Conservation (phyloP, 2,888 invertebrate genomes). For the Pandemis cinnamomeana region DNA sequence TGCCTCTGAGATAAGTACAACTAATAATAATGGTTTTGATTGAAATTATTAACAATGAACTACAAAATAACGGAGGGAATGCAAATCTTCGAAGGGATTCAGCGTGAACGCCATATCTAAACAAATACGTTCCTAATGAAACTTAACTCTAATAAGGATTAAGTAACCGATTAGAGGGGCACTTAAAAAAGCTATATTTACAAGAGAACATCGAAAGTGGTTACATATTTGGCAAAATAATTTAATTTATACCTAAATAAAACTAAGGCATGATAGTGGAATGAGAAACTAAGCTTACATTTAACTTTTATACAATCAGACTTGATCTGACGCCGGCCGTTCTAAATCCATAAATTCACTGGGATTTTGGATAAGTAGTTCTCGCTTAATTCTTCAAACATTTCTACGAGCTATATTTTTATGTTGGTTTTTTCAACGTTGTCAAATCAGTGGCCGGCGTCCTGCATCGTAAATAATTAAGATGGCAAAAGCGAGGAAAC, state of each 20-base stretch:
- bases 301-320: constrained; percentile 55
- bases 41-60: constrained; percentile 27
- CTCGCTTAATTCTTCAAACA: background rate
- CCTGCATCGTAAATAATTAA: constrained; percentile 35
- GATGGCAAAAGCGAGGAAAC: constrained; percentile 40
- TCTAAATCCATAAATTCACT: constrained; percentile 23
- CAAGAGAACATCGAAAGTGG: constrained; percentile 65
- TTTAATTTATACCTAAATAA: constrained; percentile 66
- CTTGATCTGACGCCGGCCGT: constrained; percentile 52
- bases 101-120: constrained; percentile 16
- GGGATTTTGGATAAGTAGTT: constrained; percentile 25
- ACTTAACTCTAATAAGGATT: constrained; percentile 50
- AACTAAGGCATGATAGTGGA: constrained; percentile 55
- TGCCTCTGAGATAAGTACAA: constrained; percentile 18
- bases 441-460: constrained; percentile 30
- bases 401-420: constrained; percentile 36
- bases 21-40: constrained; percentile 18
- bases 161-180: constrained; percentile 57
- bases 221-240: constrained; percentile 80
- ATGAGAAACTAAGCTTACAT: constrained; percentile 41
- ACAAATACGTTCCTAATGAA: constrained; percentile 39
- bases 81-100: constrained; percentile 49
- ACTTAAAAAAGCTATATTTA: constrained; percentile 71
- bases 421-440: constrained; percentile 45
- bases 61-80: constrained; percentile 63